Evolutionary conservation across 2,888 invertebrate species (phyloP).

Genomic region (Prosapia bicincta): DNA sequence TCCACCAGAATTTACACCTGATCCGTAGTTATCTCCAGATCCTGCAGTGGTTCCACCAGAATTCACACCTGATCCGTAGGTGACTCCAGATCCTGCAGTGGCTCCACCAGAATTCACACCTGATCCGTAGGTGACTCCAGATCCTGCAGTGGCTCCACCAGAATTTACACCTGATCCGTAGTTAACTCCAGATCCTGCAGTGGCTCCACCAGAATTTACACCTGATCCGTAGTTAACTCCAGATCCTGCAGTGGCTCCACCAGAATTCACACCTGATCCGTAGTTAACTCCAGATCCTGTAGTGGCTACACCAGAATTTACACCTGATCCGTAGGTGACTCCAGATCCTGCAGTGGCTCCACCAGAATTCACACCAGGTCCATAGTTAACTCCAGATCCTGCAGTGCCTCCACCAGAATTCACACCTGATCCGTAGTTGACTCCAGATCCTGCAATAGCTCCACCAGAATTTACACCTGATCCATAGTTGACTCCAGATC

Average conservation of each 20-base stretch:
- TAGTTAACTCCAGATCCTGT: too few relatives aligned
- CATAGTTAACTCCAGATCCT: too few relatives aligned
- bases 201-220: too few relatives aligned
- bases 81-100: too few relatives aligned
- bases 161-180: too few relatives aligned
- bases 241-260: too few relatives aligned
- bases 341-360: neutral
- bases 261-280: too few relatives aligned
- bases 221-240: too few relatives aligned
- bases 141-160: too few relatives aligned
- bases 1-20: neutral
- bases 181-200: too few relatives aligned
- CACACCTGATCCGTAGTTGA: neutral
- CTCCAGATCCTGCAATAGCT: neutral
- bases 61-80: neutral
- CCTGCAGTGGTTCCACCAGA: neutral
- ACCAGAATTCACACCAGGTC: neutral
- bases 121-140: too few relatives aligned
- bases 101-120: neutral
- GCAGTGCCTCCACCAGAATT: neutral
- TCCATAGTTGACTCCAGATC: neutral
- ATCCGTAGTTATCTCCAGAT: slow-evolving; percentile 11
- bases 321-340: neutral
- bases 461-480: neutral
- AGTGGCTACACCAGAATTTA: too few relatives aligned